Conservation (phyloP, 2,888 invertebrate species). For the Pheosia tremula region DNA sequence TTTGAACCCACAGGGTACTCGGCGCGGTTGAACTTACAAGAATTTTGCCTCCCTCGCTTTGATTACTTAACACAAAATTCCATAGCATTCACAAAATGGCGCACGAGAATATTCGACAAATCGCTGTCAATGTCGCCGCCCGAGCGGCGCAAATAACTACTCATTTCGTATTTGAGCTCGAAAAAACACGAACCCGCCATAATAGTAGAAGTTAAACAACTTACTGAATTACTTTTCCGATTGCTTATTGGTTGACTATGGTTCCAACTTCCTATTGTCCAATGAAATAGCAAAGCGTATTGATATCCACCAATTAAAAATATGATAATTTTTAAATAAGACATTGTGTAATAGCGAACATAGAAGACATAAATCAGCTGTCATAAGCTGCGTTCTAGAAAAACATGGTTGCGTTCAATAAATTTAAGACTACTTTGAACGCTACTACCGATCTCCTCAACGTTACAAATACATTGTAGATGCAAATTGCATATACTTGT, state of each 20-base stretch:
- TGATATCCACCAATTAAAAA: conserved; percentile 20
- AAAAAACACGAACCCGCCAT: conserved; percentile 83
- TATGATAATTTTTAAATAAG: not conserved
- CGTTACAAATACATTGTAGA: too few species aligned
- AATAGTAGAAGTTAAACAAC: conserved; percentile 58
- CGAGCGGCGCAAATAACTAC: conserved; percentile 77
- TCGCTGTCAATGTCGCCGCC: conserved; percentile 81
- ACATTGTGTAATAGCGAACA: conserved; percentile 18
- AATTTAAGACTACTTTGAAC: not conserved
- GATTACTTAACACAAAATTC: conserved; percentile 77
- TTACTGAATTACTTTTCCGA: conserved; percentile 24
- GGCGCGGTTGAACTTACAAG: conserved; percentile 61
- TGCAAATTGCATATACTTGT: too few species aligned
- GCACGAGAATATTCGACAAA: conserved; percentile 78
- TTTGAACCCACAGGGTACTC: conserved; percentile 45
- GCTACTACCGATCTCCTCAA: not conserved
- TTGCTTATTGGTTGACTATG: conserved; percentile 25
- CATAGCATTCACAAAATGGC: conserved; percentile 80
- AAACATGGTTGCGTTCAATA: conserved; percentile 27
- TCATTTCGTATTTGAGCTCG: conserved; percentile 80
- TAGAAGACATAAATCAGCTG: conserved; percentile 15
- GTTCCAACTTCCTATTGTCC: not conserved
- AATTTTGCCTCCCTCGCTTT: conserved; percentile 54
- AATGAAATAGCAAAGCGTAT: not conserved
- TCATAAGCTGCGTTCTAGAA: conserved; percentile 11